Conservation (phyloP, 2,797 vertebrate species). For the Gallirallus australis region DNA sequence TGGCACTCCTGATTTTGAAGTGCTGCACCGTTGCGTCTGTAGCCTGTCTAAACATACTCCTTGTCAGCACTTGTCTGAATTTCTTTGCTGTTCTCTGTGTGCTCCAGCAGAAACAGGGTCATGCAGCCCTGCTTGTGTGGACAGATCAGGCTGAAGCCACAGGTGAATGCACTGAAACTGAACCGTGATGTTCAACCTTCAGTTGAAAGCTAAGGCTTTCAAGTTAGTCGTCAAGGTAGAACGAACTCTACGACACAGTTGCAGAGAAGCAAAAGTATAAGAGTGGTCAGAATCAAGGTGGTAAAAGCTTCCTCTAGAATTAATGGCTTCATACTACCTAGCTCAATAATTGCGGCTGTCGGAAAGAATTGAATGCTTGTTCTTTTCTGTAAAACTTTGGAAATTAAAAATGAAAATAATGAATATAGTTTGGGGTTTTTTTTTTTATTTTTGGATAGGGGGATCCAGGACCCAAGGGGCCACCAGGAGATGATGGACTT, state of each 20-base stretch:
- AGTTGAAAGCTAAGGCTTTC: background rate
- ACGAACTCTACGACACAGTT: background rate
- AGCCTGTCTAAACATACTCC: background rate
- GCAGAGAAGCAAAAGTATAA: background rate
- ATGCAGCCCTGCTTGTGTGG: background rate
- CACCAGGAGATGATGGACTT: slow-evolving; percentile 80
- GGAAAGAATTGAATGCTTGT: background rate
- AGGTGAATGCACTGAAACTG: background rate
- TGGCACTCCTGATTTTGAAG: background rate
- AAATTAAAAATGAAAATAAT: background rate
- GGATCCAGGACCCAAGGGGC: slow-evolving; percentile 81
- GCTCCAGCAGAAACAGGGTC: background rate
- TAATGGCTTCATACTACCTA: background rate
- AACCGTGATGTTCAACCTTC: background rate
- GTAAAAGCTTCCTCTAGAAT: background rate
- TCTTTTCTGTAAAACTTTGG: background rate
- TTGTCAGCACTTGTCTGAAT: background rate
- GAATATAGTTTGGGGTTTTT: background rate
- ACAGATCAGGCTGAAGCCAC: background rate
- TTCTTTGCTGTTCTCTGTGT: background rate
- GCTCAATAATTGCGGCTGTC: background rate
- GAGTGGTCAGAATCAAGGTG: background rate
- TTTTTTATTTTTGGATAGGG: slow-evolving; percentile 78
- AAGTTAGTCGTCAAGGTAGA: background rate
- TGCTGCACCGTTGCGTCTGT: background rate